Evolutionary conservation across 2,113 vertebrate species (phyloP).

Genomic region (Myxocyprinus asiaticus): DNA sequence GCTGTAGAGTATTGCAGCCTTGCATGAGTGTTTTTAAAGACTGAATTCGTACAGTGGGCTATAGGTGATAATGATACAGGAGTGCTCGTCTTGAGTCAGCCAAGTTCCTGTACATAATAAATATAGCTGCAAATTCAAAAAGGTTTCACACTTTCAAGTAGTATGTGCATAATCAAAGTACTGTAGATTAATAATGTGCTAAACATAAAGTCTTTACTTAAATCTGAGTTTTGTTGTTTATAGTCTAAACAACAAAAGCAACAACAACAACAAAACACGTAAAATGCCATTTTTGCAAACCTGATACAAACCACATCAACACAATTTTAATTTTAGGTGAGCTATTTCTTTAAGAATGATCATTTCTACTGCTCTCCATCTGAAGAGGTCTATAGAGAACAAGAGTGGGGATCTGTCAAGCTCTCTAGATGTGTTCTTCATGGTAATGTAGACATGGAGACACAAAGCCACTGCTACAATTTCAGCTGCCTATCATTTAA

Average conservation of each 20-base stretch:
- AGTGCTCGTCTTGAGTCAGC: too few relatives aligned
- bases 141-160: background rate
- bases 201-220: background rate
- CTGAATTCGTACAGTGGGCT: conserved; percentile 3
- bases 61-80: background rate
- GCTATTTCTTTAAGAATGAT: background rate
- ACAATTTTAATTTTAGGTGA: too few relatives aligned
- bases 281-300: background rate
- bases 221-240: background rate
- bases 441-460: conserved; percentile 8
- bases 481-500: background rate
- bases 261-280: too few relatives aligned
- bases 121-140: background rate
- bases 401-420: background rate
- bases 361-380: conserved; percentile 8
- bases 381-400: conserved; percentile 24
- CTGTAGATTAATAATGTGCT: background rate
- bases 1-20: background rate
- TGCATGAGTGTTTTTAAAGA: background rate
- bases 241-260: background rate
- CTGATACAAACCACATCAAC: too few relatives aligned
- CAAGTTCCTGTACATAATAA: too few relatives aligned
- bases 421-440: conserved; percentile 22
- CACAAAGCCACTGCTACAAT: background rate
- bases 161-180: background rate